Base-by-base conservation (phyloP, 2,888 invertebrate genomes). In the Pristionchus exspectatus region DNA sequence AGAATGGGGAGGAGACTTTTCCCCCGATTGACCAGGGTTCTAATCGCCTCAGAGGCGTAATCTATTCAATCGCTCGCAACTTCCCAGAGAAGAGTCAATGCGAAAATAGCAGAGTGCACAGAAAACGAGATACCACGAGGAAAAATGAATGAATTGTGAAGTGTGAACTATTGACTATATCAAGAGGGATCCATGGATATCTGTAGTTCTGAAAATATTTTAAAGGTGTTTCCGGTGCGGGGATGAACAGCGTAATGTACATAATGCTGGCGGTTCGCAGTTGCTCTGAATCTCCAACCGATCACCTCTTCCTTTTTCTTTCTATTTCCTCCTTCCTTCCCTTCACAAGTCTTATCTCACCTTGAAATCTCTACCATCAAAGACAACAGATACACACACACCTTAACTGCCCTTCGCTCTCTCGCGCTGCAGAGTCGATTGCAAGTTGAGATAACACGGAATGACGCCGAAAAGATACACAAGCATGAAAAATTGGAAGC, bases 311-410 rank as follows among this genome's bases (percentile, higher is more conserved):
- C 38, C 77, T 50, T 30, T 74, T 38, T 38, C 81, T 81, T 50
- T 33, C 81, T 21, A n/a, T 50, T 50, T 54, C 81, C 50, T 81
- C 27, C 27, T 27, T 21, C 81, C 24, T 81, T 81, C 54, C 24
- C 21, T 54, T 50, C 81, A 24, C 50, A 30, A 72, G 69, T 54
- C 81, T 81, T 50, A 81, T 81, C 81, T 44, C 27, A n/a, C 12
- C n/a, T 54, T 16, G n/a, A 50, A 12, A 81, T 81, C 81, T 24
- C 50, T 81, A 81, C 81, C 81, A 27, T 81, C 81, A 81, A 81
- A 81, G 81, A 50, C 24, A 81, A 81, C 81, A 81, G 54, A 81
- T 81, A 81, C 81, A 81, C 81, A 38, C 33, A 50, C 81, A 81
- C 81, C 44, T 81, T 27, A 44, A 81, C 50, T 74, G 74, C n/a